Evolutionary conservation across 2,797 vertebrate genomes (phyloP).

Genomic region (Pantherophis alleghaniensis): DNA sequence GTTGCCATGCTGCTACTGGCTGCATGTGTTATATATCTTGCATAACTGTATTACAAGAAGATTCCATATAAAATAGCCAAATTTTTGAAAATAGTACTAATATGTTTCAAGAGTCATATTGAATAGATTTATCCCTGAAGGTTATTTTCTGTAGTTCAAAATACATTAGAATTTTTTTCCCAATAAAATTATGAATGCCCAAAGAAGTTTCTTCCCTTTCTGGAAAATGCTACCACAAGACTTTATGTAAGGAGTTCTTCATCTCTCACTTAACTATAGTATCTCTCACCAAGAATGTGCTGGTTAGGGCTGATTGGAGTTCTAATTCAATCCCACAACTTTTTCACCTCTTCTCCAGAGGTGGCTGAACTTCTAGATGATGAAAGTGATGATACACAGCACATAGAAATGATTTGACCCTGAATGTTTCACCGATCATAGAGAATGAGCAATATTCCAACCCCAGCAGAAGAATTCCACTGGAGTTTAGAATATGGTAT

Average conservation of each 20-base stretch:
- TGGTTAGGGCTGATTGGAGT: background rate
- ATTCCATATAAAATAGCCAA: background rate
- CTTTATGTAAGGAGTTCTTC: background rate
- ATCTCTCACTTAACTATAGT: background rate
- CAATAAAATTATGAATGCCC: background rate
- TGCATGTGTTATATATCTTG: background rate
- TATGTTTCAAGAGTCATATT: background rate
- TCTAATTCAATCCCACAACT: background rate
- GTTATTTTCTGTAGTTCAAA: background rate
- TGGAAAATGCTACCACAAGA: background rate
- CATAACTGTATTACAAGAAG: background rate
- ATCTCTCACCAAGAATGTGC: background rate
- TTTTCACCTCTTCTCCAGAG: background rate
- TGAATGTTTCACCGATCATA: background rate
- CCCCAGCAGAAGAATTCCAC: background rate
- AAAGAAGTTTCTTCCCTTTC: background rate
- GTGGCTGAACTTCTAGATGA: background rate
- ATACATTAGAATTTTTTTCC: background rate
- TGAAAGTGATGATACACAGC: background rate
- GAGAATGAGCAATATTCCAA: background rate
- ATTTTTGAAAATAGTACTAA: background rate
- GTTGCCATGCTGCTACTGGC: background rate
- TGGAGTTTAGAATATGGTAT: background rate
- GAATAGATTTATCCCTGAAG: background rate
- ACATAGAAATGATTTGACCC: background rate